phyloP scores from a whole-genome alignment of 2,888 invertebrate genomes.

The Drosophila meridionalis region DNA sequence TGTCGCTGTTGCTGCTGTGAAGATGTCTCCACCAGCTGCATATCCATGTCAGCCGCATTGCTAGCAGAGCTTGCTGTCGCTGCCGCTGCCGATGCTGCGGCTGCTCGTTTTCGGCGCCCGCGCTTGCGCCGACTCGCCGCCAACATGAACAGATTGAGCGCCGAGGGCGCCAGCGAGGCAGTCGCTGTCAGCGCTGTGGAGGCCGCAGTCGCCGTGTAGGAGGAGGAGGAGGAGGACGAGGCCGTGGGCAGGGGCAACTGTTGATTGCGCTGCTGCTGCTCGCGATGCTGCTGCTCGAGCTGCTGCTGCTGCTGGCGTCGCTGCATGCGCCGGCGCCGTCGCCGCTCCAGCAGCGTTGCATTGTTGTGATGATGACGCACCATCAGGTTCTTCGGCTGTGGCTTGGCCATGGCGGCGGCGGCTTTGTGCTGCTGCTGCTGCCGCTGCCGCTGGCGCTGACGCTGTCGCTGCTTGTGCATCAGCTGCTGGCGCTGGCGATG shows the following conservation, averaged over 20 bases:
- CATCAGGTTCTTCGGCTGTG: constrained; percentile 77
- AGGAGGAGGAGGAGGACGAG: constrained; percentile 63
- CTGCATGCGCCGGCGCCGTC: constrained; percentile 51
- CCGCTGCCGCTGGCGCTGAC: constrained; percentile 41
- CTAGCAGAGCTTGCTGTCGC: constrained; percentile 21
- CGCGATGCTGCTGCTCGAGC: constrained; percentile 26
- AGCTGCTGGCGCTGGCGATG: constrained; percentile 47
- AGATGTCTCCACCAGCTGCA: constrained; percentile 74
- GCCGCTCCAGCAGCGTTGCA: constrained; percentile 62
- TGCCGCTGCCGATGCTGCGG: constrained; percentile 1
- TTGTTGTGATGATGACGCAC: constrained; percentile 82
- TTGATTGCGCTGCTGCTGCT: constrained; percentile 53
- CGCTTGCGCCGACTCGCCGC: constrained; percentile 82
- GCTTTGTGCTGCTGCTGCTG: constrained; percentile 45
- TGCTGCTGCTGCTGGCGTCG: constrained; percentile 57
- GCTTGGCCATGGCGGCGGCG: constrained; percentile 53
- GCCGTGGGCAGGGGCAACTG: constrained; percentile 48
- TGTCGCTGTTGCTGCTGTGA: constrained; percentile 35
- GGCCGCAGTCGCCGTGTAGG: constrained; percentile 74
- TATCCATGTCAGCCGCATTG: constrained; percentile 61
- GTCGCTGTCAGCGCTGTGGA: constrained; percentile 80
- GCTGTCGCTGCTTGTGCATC: constrained; percentile 14
- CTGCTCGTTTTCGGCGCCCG: constrained; percentile 81
- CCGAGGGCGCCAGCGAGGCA: constrained; percentile 79
- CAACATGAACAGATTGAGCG: constrained; percentile 81